A percentile compares a stretch with the other conserved stretches of the same genome.
Evolutionary conservation across 2,888 invertebrate species (phyloP).

Genomic region (Heliconius aoede): DNA sequence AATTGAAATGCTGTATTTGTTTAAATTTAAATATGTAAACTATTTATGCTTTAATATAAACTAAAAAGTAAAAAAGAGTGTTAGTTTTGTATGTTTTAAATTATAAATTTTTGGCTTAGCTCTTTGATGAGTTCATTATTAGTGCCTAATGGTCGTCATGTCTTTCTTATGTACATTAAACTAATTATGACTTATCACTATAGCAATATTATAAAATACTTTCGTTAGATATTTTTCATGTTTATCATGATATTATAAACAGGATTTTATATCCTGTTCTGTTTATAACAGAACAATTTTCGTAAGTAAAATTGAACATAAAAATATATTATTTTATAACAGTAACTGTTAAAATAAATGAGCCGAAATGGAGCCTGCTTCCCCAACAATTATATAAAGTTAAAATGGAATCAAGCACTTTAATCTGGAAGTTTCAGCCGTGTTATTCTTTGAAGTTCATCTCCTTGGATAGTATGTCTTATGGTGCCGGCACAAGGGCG

Average conservation of each 20-base stretch:
- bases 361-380: conserved; percentile 35
- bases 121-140: background rate
- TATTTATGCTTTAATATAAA: background rate
- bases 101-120: background rate
- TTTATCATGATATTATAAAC: background rate
- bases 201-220: background rate
- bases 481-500: background rate
- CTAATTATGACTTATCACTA: background rate
- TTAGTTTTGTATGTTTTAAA: conserved; percentile 3
- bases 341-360: conserved; percentile 38
- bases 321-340: conserved; percentile 33
- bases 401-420: conserved; percentile 61
- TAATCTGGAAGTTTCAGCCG: conserved; percentile 57
- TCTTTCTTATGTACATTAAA: background rate
- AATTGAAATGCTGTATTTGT: background rate
- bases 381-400: conserved; percentile 56
- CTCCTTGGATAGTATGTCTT: conserved; percentile 40
- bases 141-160: background rate
- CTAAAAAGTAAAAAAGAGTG: background rate
- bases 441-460: conserved; percentile 51
- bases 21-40: background rate
- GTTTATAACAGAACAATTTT: conserved; percentile 3
- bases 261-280: too few relatives aligned
- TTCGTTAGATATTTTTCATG: background rate
- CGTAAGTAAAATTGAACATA: conserved; percentile 21